These are phyloP conservation scores for Diabrotica undecimpunctata DNA, from an alignment of 1,140 invertebrate genomes.

Conservation along the genomic window DNA sequence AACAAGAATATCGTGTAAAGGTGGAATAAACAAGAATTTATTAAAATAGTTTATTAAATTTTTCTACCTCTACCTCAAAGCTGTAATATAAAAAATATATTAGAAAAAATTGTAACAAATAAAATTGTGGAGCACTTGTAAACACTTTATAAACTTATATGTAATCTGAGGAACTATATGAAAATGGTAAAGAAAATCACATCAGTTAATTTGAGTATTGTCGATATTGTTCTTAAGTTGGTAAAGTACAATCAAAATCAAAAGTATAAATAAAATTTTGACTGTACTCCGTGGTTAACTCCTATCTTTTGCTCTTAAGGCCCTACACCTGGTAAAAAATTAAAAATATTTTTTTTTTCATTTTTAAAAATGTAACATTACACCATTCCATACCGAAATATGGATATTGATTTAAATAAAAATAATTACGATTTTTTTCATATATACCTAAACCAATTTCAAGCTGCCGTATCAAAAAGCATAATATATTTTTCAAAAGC, in stretches of 20 bases:
- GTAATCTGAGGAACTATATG: slow-evolving; percentile 23
- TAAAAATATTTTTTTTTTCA: not conserved
- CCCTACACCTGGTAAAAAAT: slow-evolving; percentile 5
- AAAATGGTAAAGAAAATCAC: slow-evolving; percentile 36
- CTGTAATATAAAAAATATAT: slow-evolving; percentile 23
- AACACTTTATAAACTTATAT: slow-evolving; percentile 17
- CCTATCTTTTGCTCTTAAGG: not conserved
- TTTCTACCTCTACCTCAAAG: slow-evolving; percentile 32
- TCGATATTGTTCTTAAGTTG: slow-evolving; percentile 2
- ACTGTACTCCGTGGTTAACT: not conserved
- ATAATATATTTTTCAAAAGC: slow-evolving; percentile 1
- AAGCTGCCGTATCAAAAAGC: slow-evolving; percentile 1
- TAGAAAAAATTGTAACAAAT: slow-evolving; percentile 15
- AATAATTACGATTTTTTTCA: not conserved
- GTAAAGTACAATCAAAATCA: not conserved
- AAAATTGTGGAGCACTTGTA: slow-evolving; percentile 11
- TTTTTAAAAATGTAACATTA: not conserved
- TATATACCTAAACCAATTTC: not conserved
- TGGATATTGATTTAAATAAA: not conserved
- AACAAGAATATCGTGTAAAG: too few relatives aligned
- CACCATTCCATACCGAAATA: too few relatives aligned
- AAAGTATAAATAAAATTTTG: not conserved
- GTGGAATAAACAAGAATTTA: not conserved
- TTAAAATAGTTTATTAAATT: slow-evolving; percentile 31
- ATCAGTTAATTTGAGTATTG: slow-evolving; percentile 32